These are phyloP conservation scores for Varanus komodoensis DNA, from an alignment of 2,113 vertebrate species.

Conservation along the genomic window DNA sequence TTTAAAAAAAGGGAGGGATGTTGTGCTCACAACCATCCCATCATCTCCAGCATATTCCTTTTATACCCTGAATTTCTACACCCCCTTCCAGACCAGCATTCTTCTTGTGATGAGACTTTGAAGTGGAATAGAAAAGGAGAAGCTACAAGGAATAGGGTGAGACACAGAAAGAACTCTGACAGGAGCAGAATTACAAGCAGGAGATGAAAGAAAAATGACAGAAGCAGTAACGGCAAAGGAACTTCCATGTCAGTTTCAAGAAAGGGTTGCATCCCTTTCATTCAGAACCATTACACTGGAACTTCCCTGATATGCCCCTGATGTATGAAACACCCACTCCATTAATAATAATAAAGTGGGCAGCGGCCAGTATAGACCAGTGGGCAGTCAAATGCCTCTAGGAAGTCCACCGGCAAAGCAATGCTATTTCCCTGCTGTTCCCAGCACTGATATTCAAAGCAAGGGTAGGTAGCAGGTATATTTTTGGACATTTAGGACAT, in stretches of 20 bases:
- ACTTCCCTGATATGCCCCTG: background rate
- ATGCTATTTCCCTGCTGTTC: background rate
- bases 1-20: background rate
- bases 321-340: background rate
- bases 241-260: slow-evolving; percentile 6
- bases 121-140: slow-evolving; percentile 35
- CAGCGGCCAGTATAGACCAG: background rate
- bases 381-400: background rate
- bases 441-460: no score
- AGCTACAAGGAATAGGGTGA: background rate
- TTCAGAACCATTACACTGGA: slow-evolving; percentile 53
- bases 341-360: slow-evolving; percentile 13
- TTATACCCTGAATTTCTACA: background rate
- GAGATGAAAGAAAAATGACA: slow-evolving; percentile 27
- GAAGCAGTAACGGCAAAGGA: slow-evolving; percentile 35
- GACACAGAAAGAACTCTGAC: slow-evolving; percentile 1
- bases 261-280: slow-evolving; percentile 47
- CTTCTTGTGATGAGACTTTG: slow-evolving; percentile 22
- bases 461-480: no score
- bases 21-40: background rate
- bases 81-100: background rate
- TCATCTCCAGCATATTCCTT: slow-evolving; percentile 1
- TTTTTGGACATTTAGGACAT: no score
- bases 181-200: slow-evolving; percentile 24
- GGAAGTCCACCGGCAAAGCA: background rate